Evolutionary conservation across 92 coral and sea anemone genomes (phyloP), one percentile per base, ranked within the genome.

Genomic region (Epizoanthus fatuus): DNA sequence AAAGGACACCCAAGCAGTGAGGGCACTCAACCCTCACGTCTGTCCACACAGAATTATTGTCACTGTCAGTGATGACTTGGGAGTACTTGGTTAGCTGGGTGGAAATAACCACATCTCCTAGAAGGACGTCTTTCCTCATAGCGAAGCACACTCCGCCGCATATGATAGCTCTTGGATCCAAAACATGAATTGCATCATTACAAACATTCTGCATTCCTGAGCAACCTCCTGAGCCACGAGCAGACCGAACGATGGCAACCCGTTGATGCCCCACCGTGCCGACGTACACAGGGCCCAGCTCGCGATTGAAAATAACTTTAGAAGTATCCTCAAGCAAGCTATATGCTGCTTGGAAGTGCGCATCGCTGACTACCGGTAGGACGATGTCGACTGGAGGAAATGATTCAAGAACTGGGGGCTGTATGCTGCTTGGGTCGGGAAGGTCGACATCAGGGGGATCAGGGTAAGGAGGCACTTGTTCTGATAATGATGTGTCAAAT

Each of bases 221-320:
- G 10, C 1, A 13, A 17, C 49, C 52, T n/a, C 52, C 73, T 1
- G 52, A 68, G 15, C 68, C 68, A 7, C 38, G 68, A 63, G 15
- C 35, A 20, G 73, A 68, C 73, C 17, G 7, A 14, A 68, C 73
- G 19, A 68, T 37, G 29, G 73, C 73, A 68, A 49, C 52, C n/a
- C 35, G 73, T 68, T 68, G 73, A 39, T 68, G 6, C 20, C 73
- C 73, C 10, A 68, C 0, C 51, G n/a, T 3, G 16, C 73, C 73
- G 42, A 42, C 35, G 35, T 68, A 68, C 29, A 42, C 73, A 4
- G 73, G 73, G 3, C 73, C 73, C 1, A 68, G 73, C 9, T 14
- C 11, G 15, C 73, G 2, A 7, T 25, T 39, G 5, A 13, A 45
- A 42, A 12, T 68, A 14, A 68, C 73, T 25, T 68, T 38, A 5